Evolutionary conservation across 2,113 vertebrate species (phyloP), one percentile per base, ranked within the genome.

Genomic region (Centropus bengalensis): DNA sequence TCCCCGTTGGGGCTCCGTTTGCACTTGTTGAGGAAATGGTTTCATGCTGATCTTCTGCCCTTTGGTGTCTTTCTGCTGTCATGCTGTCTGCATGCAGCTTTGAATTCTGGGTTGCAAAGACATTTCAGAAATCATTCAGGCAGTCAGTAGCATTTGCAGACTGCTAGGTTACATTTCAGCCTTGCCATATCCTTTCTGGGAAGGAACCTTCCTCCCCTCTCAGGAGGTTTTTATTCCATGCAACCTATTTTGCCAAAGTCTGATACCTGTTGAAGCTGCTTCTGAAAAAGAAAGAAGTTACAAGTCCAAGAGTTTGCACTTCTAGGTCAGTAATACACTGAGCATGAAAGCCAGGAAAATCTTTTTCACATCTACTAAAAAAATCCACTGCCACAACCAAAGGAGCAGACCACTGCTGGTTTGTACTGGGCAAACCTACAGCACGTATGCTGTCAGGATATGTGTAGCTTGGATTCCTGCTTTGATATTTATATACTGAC

Each of bases 121-220:
- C 75, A 81, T 87, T 94, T 93, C 68, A 86, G 55, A 85, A 93
- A 86, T 62, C 54, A 74, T 82, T 83, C 30, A 28, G 45, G 87
- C 71, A 71, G 52, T 84, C 56, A 32, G 55, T 63, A 56, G 51
- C 78, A 75, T 83, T 89, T 92, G 55, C 33, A 91, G 44, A 75
- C 55, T 93, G 63, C 54, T 88, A 79, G 40, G 36, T 96, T 92
- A 73, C 83, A 76, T 93, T 93, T 92, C 93, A 94, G 63, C 30
- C 40, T 63, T 89, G 70, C 56, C 28, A 14, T 75, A 45, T 58
- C 56, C 36, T 66, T 63, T 56, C 66, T 54, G 51, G 42, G 55
- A 92, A 86, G 59, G 33, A 82, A 14, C 30, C 38, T 9, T 12
- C 6, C 20, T 6, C 11, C 21, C 16, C 21, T 26, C 24, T 7